phyloP scores from a whole-genome alignment of 2,888 invertebrate species.

The Eulithis prunata region DNA sequence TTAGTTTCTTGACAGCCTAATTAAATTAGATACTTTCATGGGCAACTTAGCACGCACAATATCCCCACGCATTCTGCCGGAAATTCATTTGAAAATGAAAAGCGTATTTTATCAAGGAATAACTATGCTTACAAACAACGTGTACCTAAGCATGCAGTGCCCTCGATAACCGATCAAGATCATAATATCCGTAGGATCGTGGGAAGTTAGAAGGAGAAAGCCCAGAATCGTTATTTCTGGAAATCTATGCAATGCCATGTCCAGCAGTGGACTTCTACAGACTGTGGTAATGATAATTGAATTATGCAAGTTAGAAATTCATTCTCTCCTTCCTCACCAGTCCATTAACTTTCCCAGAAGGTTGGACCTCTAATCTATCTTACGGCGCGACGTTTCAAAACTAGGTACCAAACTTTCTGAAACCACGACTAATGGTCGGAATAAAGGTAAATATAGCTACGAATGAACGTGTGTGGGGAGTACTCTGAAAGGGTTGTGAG shows the following conservation, averaged over 20 bases:
- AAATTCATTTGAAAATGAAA: neutral
- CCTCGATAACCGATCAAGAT: too few relatives aligned
- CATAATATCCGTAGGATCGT: too few relatives aligned
- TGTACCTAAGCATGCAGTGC: too few relatives aligned
- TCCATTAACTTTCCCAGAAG: slow-evolving; percentile 26
- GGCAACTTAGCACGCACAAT: neutral
- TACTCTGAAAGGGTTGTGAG: slow-evolving; percentile 11
- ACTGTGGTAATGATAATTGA: slow-evolving; percentile 5
- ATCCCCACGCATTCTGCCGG: neutral
- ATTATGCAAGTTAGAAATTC: slow-evolving; percentile 12
- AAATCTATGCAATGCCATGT: too few relatives aligned
- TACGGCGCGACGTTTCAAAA: slow-evolving; percentile 30
- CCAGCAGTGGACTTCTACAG: too few relatives aligned
- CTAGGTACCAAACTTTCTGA: slow-evolving; percentile 35
- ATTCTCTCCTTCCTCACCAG: slow-evolving; percentile 10
- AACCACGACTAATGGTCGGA: slow-evolving; percentile 33
- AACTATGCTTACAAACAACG: too few relatives aligned
- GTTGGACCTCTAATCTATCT: slow-evolving; percentile 27
- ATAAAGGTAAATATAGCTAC: slow-evolving; percentile 29
- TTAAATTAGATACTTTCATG: neutral
- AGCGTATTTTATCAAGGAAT: too few relatives aligned
- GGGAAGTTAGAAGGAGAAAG: too few relatives aligned
- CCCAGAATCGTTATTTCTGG: too few relatives aligned
- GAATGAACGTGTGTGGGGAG: slow-evolving; percentile 14
- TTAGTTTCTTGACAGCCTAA: slow-evolving; percentile 7